phyloP scores from a whole-genome alignment of 2,797 vertebrate genomes.

The Helicolenus hilgendorfi region DNA sequence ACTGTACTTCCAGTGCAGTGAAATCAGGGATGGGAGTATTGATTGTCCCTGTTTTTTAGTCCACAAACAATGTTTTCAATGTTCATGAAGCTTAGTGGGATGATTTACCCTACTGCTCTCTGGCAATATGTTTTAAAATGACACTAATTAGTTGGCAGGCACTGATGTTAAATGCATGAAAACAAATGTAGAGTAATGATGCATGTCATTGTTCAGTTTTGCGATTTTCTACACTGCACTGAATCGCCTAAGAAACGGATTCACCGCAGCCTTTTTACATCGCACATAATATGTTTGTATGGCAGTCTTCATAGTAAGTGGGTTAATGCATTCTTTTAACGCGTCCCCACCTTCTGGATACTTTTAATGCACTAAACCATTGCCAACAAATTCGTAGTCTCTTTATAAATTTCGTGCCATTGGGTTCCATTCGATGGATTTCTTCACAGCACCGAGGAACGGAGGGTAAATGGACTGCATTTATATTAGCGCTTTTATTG shows the following conservation, averaged over 20 bases:
- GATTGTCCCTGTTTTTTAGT: neutral
- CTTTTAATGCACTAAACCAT: neutral
- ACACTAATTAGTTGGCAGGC: neutral
- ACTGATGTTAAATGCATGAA: neutral
- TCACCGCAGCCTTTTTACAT: neutral
- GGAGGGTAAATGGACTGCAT: neutral
- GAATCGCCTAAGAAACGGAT: neutral
- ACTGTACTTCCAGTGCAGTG: neutral
- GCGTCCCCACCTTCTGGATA: neutral
- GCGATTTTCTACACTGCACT: neutral
- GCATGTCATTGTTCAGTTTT: neutral
- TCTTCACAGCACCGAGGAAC: neutral
- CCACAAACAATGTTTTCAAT: neutral
- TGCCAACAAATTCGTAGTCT: neutral
- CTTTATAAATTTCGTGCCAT: neutral
- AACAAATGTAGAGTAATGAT: neutral
- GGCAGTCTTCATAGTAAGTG: neutral
- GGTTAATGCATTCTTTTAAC: neutral
- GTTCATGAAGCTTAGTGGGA: neutral
- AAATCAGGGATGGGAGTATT: neutral
- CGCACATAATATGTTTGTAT: neutral
- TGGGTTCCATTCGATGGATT: neutral
- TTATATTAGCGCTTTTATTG: neutral
- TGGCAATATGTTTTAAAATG: neutral
- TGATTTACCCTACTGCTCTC: neutral